Conservation (phyloP, 2,888 invertebrate species). For the Ophion obscuratus region DNA sequence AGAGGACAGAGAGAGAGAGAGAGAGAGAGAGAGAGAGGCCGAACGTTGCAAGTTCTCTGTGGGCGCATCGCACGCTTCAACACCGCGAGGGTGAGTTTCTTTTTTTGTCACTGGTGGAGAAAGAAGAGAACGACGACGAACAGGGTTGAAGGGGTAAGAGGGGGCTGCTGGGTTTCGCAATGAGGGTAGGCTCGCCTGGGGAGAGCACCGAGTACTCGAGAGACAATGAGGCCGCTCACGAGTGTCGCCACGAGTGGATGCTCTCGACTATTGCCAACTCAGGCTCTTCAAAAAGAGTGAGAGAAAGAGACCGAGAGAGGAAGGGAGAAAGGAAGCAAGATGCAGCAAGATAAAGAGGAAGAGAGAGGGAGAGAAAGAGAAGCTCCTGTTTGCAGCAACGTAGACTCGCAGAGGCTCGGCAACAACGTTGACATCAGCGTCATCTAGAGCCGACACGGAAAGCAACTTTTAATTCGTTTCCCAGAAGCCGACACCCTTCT, state of each 20-base stretch:
- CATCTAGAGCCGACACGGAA: constrained; percentile 66
- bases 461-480: constrained; percentile 73
- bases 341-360: constrained; percentile 10
- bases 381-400: constrained; percentile 68
- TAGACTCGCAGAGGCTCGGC: constrained; percentile 62
- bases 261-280: constrained; percentile 84
- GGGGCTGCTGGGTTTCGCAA: constrained; percentile 50
- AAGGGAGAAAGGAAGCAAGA: constrained; percentile 42
- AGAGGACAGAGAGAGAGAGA: constrained; percentile 41
- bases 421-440: constrained; percentile 63
- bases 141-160: constrained; percentile 31
- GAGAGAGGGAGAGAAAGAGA: constrained; percentile 57
- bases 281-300: constrained; percentile 80
- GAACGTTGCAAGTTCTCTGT: constrained; percentile 55
- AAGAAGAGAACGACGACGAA: constrained; percentile 62
- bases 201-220: constrained; percentile 78
- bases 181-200: constrained; percentile 59
- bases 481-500: constrained; percentile 57
- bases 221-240: constrained; percentile 84
- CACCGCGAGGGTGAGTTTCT: constrained; percentile 49
- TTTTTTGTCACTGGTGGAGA: constrained; percentile 42
- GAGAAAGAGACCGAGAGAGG: constrained; percentile 53
- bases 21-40: constrained; percentile 36
- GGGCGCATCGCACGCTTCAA: constrained; percentile 63
- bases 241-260: constrained; percentile 83